Evolutionary conservation across 92 coral and sea anemone species (phyloP), one percentile per base, ranked within the genome.

Genomic region (Porites evermanni): DNA sequence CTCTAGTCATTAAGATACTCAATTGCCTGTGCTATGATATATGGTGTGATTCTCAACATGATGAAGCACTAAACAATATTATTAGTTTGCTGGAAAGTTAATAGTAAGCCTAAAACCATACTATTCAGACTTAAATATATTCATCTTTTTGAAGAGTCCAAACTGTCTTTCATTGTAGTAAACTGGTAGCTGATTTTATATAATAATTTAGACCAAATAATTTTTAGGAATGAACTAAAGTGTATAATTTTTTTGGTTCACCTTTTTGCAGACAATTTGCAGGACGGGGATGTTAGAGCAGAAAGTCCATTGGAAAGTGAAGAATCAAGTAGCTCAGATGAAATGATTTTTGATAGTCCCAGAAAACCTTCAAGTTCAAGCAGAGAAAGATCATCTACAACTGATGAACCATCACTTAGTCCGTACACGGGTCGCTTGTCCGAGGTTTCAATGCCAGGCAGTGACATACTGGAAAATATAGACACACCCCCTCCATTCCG

Each of bases 241-340:
- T 38, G 7, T 38, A 38, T 38, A 38, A 38, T 38, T 3, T 38
- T 56, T 56, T 11, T 56, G 12, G 61, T 12, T 56, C 13, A 56
- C 2, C 16, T 38, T 52, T 1, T 52, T 58, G 7, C 32, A 84
- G 88, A 88, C 59, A 64, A 82, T 26, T 1, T 93, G 16, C 32
- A 29, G 32, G 91, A 79, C 78, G 91, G 87, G 26, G 83, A 70
- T 56, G 86, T 68, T 17, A 54, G 81, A 44, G 87, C 86, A 72
- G 93, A 94, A 65, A 72, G 85, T 53, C 87, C 79, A 60, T 86
- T 90, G 13, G 93, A 94, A 65, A 93, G 91, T 13, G 97, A 91
- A 56, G 94, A 94, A 26, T 91, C 94, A 1, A 83, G 91, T 14
- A 80, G 90, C 16, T 96, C 92, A 1, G 98, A 96, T 67, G 98